These are phyloP conservation scores for Microctonus brassicae DNA, from an alignment of 2,888 invertebrate genomes.

Conservation along the genomic window DNA sequence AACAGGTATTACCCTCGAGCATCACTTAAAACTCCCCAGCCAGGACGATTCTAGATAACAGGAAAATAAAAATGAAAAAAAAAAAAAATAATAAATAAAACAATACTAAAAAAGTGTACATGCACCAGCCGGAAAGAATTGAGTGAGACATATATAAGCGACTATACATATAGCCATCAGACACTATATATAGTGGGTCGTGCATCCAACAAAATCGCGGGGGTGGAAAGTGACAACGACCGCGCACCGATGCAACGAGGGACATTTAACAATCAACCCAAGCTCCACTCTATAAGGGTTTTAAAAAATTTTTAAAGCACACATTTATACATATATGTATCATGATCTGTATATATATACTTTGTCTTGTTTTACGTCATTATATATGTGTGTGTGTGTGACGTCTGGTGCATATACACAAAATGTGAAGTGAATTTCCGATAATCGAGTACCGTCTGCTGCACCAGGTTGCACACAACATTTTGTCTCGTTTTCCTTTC, in stretches of 20 bases:
- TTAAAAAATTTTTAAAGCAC: slow-evolving; percentile 25
- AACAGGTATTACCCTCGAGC: not conserved
- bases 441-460: slow-evolving; percentile 40
- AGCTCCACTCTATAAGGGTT: slow-evolving; percentile 4
- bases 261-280: not conserved
- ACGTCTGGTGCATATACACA: slow-evolving; percentile 24
- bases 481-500: not conserved
- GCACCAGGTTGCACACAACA: slow-evolving; percentile 17
- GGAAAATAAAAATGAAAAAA: not conserved
- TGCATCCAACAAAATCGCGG: not conserved
- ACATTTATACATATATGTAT: not conserved
- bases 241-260: slow-evolving; percentile 16
- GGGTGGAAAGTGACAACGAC: slow-evolving; percentile 17
- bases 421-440: slow-evolving; percentile 33
- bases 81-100: too few species aligned
- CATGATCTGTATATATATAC: not conserved
- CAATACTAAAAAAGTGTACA: not conserved
- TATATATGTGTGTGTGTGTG: not conserved
- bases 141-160: not conserved
- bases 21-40: not conserved
- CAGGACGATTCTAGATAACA: not conserved
- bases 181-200: too few species aligned
- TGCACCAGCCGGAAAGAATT: slow-evolving; percentile 1
- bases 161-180: too few species aligned
- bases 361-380: not conserved